These are phyloP conservation scores for Metalampra italica DNA, from an alignment of 2,888 invertebrate genomes.

Conservation along the genomic window DNA sequence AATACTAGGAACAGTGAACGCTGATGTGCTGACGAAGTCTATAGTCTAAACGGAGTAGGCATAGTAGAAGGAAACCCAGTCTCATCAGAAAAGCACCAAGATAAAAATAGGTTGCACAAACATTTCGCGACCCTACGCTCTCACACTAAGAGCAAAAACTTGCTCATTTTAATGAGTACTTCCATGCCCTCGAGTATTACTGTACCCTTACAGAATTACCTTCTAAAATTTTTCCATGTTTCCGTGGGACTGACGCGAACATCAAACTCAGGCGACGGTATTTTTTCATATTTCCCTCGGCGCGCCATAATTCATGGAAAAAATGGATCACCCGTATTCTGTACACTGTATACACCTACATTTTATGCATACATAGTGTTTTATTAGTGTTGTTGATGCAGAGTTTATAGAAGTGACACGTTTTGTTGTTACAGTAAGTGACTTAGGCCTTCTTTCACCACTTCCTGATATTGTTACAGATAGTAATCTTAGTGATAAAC, in stretches of 20 bases:
- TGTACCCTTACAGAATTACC: neutral
- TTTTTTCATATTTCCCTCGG: slow-evolving; percentile 50
- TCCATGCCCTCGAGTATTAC: slow-evolving; percentile 2
- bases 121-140: neutral
- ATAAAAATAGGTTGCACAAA: neutral
- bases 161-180: slow-evolving; percentile 8
- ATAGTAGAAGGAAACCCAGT: too few relatives aligned
- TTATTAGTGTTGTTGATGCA: slow-evolving; percentile 27
- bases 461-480: too few relatives aligned
- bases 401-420: slow-evolving; percentile 20
- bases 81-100: too few relatives aligned
- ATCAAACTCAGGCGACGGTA: slow-evolving; percentile 18
- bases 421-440: too few relatives aligned
- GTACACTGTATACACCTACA: slow-evolving; percentile 20
- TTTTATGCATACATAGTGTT: slow-evolving; percentile 21
- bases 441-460: too few relatives aligned
- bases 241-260: slow-evolving; percentile 1
- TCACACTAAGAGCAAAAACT: slow-evolving; percentile 1
- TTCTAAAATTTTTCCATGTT: slow-evolving; percentile 7
- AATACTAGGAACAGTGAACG: too few relatives aligned
- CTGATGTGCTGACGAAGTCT: too few relatives aligned
- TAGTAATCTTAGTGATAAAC: too few relatives aligned
- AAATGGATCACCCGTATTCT: slow-evolving; percentile 52
- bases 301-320: slow-evolving; percentile 58
- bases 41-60: too few relatives aligned